Evolutionary conservation across 2,113 vertebrate species (phyloP), one percentile per base, ranked within the genome.

Genomic region (Oreochromis spilurus): DNA sequence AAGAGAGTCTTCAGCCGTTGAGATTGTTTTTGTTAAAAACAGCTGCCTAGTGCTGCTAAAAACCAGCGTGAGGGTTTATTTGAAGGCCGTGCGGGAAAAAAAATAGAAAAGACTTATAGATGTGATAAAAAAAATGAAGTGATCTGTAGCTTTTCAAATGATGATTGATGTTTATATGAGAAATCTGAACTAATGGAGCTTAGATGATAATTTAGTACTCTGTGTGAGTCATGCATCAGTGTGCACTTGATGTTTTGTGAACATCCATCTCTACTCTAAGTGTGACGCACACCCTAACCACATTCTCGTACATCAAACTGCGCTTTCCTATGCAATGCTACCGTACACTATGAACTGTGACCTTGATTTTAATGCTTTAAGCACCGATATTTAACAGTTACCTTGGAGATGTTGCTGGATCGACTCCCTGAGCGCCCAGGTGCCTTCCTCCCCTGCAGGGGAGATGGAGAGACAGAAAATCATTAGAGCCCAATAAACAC

Each of bases 341-440:
- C 26, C 2, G 3, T 52, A 52, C 26, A 34, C 26, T 77, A 34
- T 52, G 45, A 52, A 5, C 17, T 29, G 26, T 83, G 82, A 88
- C 60, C 67, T 84, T 65, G 6, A 62, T n/a, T 29, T 67, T 11
- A 62, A 58, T 29, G 54, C 82, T 83, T 54, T 85, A 50, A 65
- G 80, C 2, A 21, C 45, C 50, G 12, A 54, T 82, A 62, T 24
- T 81, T 34, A 57, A 65, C 6, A 1, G 86, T 90, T 94, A 99
- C 98, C 97, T 99, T 99, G 94, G 98, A 98, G 96, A 98, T 97
- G 95, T 97, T 98, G 95, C 98, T 98, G 77, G 98, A 98, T 94
- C 97, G 97, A 95, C 97, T 98, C 83, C 97, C 95, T 82, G 98
- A 99, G 91, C 97, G 95, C 9, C 98, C 96, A 58, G 97, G 96